Conservation (phyloP, 2,888 invertebrate species). For the Melangyna quadrimaculata region DNA sequence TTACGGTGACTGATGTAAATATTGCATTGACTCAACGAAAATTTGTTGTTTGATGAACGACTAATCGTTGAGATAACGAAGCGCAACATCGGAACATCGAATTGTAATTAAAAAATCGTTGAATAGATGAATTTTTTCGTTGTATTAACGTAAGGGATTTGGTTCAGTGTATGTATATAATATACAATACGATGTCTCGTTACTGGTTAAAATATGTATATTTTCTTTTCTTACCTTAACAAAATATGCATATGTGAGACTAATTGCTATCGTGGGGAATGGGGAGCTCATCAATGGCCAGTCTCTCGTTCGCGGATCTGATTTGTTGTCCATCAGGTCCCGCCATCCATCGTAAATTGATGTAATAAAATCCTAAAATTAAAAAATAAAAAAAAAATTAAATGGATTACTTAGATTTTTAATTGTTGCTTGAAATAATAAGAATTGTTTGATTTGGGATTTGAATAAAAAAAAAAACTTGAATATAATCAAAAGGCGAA, state of each 20-base stretch:
- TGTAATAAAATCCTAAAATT: constrained; percentile 78
- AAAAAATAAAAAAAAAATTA: constrained; percentile 43
- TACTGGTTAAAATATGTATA: too few species aligned
- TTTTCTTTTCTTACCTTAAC: constrained; percentile 83
- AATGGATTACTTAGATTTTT: constrained; percentile 7
- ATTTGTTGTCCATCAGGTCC: constrained; percentile 92
- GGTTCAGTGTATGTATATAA: too few species aligned
- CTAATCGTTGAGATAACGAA: too few species aligned
- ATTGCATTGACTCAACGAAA: too few species aligned
- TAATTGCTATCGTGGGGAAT: constrained; percentile 88
- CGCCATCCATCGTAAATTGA: constrained; percentile 81
- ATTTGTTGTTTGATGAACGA: too few species aligned
- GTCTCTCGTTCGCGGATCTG: constrained; percentile 90
- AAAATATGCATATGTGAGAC: constrained; percentile 88
- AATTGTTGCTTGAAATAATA: not conserved
- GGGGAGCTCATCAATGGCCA: constrained; percentile 93
- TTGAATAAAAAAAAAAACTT: not conserved
- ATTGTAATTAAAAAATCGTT: too few species aligned
- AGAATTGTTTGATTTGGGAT: not conserved
- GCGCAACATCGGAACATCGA: too few species aligned
- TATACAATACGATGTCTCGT: too few species aligned
- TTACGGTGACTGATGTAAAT: too few species aligned
- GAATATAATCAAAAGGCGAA: not conserved
- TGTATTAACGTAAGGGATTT: too few species aligned
- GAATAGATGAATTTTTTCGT: too few species aligned